Base-by-base conservation (phyloP, 2,113 vertebrate species). In the Entelurus aequoreus region DNA sequence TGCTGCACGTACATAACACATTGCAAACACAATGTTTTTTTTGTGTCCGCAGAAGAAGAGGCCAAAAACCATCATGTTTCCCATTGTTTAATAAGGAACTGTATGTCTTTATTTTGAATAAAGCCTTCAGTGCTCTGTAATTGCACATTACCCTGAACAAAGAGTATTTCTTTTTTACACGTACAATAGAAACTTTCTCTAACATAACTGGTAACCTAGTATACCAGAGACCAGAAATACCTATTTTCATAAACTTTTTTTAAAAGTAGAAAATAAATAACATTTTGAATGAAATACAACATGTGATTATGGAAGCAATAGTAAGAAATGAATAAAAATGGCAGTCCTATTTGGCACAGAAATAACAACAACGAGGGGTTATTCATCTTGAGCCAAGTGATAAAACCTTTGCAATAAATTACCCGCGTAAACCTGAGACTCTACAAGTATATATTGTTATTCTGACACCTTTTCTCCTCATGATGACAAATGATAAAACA, bases 401-500 rank as follows among this genome's bases (percentile, higher is more conserved):
- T 59, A 28, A 21, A 48, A n/a, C 5, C n/a, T 57, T 60, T 73
- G 67, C 56, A 63, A 75, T 81, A 75, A 79, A 77, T 71, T 56
- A 78, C 83, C 67, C 72, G 63, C 62, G 63, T 80, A 65, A 82
- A 87, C 86, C 86, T 88, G 86, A 88, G 86, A 83, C 71, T 79
- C 64, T 77, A 81, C 71, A 68, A 11, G 65, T 74, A 53, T 74
- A 72, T 38, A 66, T 60, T 70, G 60, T 60, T 63, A 21, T 73
- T 66, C 8, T 37, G 49, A 62, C 58, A 68, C 5, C 68, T 69
- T 63, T 75, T 3, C 1, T 37, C 38, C 51, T 77, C 50, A 21
- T 37, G 55, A 66, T 74, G 21, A 68, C 46, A 46, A 36, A 50
- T 50, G 40, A 63, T 40, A 55, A 68, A 66, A 60, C 68, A n/a